phyloP scores from a whole-genome alignment of 2,113 vertebrate species.

The Phalacrocorax carbo region DNA sequence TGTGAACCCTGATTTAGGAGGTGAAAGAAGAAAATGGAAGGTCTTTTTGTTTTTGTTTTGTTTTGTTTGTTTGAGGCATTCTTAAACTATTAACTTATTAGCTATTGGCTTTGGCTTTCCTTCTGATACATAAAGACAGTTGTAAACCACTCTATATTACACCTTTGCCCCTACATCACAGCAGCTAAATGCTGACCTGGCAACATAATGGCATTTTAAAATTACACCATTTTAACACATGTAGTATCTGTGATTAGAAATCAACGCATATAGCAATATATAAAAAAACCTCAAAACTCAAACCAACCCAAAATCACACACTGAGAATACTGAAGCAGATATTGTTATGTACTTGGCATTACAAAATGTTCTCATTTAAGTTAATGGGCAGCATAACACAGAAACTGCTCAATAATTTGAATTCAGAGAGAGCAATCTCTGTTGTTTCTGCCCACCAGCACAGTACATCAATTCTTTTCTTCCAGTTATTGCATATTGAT shows the following conservation, averaged over 20 bases:
- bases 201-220: background rate
- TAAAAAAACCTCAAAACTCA: background rate
- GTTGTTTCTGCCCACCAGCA: slow-evolving; percentile 47
- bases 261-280: background rate
- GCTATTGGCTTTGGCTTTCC: background rate
- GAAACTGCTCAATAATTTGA: slow-evolving; percentile 41
- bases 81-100: background rate
- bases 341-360: background rate
- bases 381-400: background rate
- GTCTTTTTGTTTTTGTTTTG: background rate
- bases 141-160: background rate
- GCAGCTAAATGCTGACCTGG: background rate
- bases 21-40: background rate
- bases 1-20: background rate
- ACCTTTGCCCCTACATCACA: background rate
- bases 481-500: slow-evolving; percentile 43
- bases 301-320: background rate
- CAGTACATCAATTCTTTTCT: slow-evolving; percentile 47
- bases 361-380: slow-evolving; percentile 5
- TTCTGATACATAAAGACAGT: background rate
- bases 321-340: background rate
- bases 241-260: background rate
- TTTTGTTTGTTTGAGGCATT: background rate
- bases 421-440: slow-evolving; percentile 31
- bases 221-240: background rate